Base-by-base conservation (phyloP, 2,888 invertebrate genomes). In the Scaptomyza flava region DNA sequence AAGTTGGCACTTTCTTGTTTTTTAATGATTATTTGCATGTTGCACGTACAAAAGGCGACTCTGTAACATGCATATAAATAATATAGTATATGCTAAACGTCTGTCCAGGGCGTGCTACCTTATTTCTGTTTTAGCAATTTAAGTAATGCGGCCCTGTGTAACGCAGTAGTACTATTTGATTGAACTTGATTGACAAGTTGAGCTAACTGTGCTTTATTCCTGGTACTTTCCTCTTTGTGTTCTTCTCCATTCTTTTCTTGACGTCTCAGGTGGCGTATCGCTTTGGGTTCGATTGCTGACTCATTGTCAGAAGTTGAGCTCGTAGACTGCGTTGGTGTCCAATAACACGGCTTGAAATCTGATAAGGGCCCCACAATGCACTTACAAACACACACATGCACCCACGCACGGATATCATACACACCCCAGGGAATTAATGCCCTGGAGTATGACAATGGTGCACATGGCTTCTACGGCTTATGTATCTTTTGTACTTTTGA, bases 11-110 rank as follows among this genome's bases (percentile, higher is more conserved):
- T 67, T 61, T 74, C 69, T 71, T 75, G 85, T 85, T 81, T n/a
- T 81, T 81, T 85, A 89, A 87, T 89, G 86, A 89, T 83, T 87
- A 89, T 89, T 87, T 89, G 73, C 89, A 79, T 72, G 79, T 65
- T 68, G 72, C 75, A 87, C 59, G 70, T 68, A 68, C 68, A 60
- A 62, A 63, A 68, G 65, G 53, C 57, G 47, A 68, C 43, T 64
- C 43, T 64, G 33, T 41, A 65, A 73, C 67, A 77, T 60, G 66
- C 71, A 74, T 66, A 69, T 87, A 81, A 89, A 87, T 87, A 81
- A 87, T 85, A 77, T 82, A n/a, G n/a, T n/a, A 87, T 87, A 57
- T 36, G 3, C 36, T 6, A 4, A 7, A 14, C n/a, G 27, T 27
- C 27, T 27, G 27, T 6, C 27, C 27, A 27, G 1, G 27, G 6